Evolutionary conservation across 2,797 vertebrate species (phyloP), one percentile per base, ranked within the genome.

Genomic region (Chelidonichthys spinosus): DNA sequence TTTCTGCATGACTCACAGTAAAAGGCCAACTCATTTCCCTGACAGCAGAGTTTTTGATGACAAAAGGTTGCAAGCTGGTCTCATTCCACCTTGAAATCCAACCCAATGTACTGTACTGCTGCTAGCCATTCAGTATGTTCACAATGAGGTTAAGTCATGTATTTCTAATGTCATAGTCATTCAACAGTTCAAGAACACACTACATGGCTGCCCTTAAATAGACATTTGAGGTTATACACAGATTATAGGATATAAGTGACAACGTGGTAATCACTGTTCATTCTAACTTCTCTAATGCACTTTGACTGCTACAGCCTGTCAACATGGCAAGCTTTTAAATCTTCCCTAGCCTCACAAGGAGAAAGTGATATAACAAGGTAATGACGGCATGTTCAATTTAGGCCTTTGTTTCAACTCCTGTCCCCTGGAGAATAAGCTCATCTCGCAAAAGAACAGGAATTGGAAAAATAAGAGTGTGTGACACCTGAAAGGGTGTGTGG

Each of bases 401-500:
- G 47, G 63, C 62, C 75, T 81, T 52, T 49, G 25, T 72, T 68
- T 85, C 75, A 80, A 71, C 75, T 74, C 68, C 53, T 46, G 55
- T 71, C 40, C 68, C 36, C 71, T 5, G 3, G 50, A 61, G 77
- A 73, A 70, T 40, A 53, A 44, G 4, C 65, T 25, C 49, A 70
- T 83, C 69, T 68, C 79, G 47, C 72, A 18, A 0, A 33, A 42
- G 69, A 11, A 15, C 7, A 7, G n/a, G 59, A 77, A 84, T 81
- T 1, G 52, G 64, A 76, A 74, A 84, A 84, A 69, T 61, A 62
- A 87, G 83, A 87, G 81, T 87, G 77, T 74, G 70, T 85, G 82
- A 86, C 82, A 83, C 77, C 74, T 18, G 72, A 69, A 58, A 64
- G 72, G 71, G 63, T 18, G 64, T 59, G 68, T 25, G 55, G 52